A percentile compares a stretch with the other conserved stretches of the same genome.
These are phyloP conservation scores for Gymnosoma rotundatum DNA, from an alignment of 2,888 invertebrate species.

Conservation along the genomic window DNA sequence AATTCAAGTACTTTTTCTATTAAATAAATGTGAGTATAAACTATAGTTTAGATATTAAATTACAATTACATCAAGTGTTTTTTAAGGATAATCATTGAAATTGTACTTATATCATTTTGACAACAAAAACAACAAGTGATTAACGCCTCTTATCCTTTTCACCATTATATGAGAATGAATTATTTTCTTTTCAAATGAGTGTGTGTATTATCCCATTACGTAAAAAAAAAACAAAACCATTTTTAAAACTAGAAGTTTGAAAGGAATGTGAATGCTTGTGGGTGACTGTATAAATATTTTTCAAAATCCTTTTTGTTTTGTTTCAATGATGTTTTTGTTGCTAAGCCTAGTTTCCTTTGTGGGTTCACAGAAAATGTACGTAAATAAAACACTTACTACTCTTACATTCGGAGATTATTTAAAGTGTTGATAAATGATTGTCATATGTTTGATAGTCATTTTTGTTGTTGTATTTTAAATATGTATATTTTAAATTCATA, in stretches of 20 bases:
- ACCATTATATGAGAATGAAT: not conserved
- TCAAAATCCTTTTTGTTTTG: not conserved
- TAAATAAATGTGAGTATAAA: slow-evolving; percentile 13
- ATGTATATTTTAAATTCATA: not conserved
- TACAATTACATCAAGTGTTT: slow-evolving; percentile 58
- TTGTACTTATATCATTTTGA: slow-evolving; percentile 39
- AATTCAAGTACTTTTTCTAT: slow-evolving; percentile 31
- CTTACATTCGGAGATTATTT: not conserved
- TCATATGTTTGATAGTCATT: slow-evolving; percentile 47
- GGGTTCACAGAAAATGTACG: not conserved
- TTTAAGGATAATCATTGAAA: slow-evolving; percentile 55
- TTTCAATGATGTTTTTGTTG: not conserved
- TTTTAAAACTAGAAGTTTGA: slow-evolving; percentile 19
- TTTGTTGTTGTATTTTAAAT: not conserved
- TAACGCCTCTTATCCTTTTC: slow-evolving; percentile 64
- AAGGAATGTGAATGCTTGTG: slow-evolving; percentile 1
- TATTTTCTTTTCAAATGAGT: not conserved
- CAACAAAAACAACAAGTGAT: slow-evolving; percentile 58
- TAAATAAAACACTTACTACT: not conserved
- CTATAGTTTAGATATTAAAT: slow-evolving; percentile 65
- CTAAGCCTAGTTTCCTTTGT: slow-evolving; percentile 7
- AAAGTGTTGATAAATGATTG: slow-evolving; percentile 62
- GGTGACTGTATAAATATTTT: slow-evolving; percentile 18
- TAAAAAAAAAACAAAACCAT: slow-evolving; percentile 8
- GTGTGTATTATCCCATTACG: not conserved